A percentile compares a stretch with the other conserved stretches of the same genome.
These are phyloP conservation scores for Lepidotrigona ventralis DNA, from an alignment of 1,140 invertebrate genomes.

Conservation along the genomic window DNA sequence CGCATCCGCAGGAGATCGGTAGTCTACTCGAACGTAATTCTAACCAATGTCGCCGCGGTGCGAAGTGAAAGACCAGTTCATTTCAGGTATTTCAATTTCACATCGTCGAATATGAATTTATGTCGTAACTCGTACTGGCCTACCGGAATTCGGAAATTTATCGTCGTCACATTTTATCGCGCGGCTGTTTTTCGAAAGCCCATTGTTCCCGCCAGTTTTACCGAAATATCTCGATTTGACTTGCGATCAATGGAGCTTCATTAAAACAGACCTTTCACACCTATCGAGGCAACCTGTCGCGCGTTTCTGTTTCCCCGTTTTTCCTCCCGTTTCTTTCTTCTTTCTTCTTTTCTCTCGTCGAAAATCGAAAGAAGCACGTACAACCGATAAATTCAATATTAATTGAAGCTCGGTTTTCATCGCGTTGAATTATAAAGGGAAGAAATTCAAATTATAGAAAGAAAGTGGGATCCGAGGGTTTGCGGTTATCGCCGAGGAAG, in stretches of 20 bases:
- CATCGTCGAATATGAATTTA: neutral
- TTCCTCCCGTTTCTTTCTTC: no score
- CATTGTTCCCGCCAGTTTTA: constrained; percentile 12
- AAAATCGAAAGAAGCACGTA: neutral
- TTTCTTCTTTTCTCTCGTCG: no score
- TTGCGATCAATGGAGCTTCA: neutral
- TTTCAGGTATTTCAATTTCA: neutral
- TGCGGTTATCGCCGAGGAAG: neutral
- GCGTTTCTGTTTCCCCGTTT: no score
- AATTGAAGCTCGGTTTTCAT: neutral
- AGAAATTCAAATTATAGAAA: neutral
- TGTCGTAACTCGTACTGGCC: neutral
- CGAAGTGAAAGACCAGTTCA: neutral
- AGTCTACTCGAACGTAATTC: neutral
- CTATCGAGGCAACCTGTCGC: neutral
- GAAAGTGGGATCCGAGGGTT: neutral
- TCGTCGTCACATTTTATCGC: neutral
- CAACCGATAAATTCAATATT: neutral
- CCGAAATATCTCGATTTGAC: constrained; percentile 11
- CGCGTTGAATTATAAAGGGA: neutral
- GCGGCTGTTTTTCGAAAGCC: neutral
- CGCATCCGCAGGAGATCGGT: neutral
- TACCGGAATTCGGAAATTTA: neutral
- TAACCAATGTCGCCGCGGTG: neutral
- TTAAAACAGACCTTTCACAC: constrained; percentile 1